Evolutionary conservation across 2,888 invertebrate species (phyloP), one percentile per base, ranked within the genome.

Genomic region (Thelaira solivaga): DNA sequence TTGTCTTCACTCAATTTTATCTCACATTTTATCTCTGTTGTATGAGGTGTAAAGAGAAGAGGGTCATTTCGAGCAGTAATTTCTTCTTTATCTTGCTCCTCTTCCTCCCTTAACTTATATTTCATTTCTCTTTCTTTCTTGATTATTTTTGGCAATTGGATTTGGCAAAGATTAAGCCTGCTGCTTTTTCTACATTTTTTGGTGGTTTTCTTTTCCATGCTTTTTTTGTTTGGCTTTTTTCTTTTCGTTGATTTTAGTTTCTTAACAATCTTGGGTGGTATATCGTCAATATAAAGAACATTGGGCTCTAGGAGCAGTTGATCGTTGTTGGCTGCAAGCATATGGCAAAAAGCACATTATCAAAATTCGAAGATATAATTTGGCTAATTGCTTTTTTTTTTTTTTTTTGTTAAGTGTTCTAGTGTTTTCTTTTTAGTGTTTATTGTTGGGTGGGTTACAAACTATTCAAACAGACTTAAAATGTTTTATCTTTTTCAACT

Each of bases 311-410:
- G 69, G 26, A 73, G 68, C 57, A 36, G 57, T 55, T 45, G 64
- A n/a, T 36, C 69, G 68, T 45, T 62, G 73, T 69, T 73, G 62
- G 57, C 77, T 77, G 77, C 77, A 77, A 77, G 34, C 73, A 77
- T 73, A 77, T 64, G 62, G 77, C 77, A 77, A 77, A 77, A 77
- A 73, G 72, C 76, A 77, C 62, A 74, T 74, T 78, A 71, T 78
- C 78, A 78, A 78, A 78, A 78, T 69, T 78, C 75, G 64, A n/a
- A 59, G 67, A 55, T 57, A 77, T 57, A 51, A 36, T 22, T 62
- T 65, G 41, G 43, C 51, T 57, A 73, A 49, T 59, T 36, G 51
- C 55, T 41, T 24, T 68, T 57, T 36, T 26, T n/a, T 57, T 72
- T 36, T 61, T 61, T 13, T 18, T 59, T 43, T 31, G 10, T 36